Evolutionary conservation across 2,888 invertebrate species (phyloP).

Genomic region (Gisinianus flammeolus): DNA sequence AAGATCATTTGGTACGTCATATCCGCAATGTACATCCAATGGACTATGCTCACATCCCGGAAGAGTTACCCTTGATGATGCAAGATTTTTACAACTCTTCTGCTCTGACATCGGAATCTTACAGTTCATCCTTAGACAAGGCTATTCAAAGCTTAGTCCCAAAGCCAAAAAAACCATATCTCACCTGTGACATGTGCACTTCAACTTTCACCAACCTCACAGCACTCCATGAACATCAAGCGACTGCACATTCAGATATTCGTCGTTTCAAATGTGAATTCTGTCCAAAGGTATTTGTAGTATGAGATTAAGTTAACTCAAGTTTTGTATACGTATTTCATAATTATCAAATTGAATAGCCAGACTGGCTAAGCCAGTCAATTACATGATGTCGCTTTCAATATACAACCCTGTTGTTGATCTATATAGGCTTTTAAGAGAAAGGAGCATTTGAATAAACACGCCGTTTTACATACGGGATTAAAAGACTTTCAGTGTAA

Average conservation of each 20-base stretch:
- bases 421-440: conserved; percentile 45
- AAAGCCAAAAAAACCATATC: conserved; percentile 52
- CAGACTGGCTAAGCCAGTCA: too few relatives aligned
- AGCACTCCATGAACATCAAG: conserved; percentile 52
- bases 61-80: conserved; percentile 15
- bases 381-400: too few relatives aligned
- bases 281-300: conserved; percentile 56
- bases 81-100: neutral
- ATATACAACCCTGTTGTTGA: neutral
- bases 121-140: conserved; percentile 36
- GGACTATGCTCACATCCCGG: conserved; percentile 43
- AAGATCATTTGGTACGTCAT: conserved; percentile 55
- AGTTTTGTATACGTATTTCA: too few relatives aligned
- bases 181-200: conserved; percentile 54
- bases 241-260: conserved; percentile 49
- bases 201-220: conserved; percentile 50
- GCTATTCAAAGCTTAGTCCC: conserved; percentile 47
- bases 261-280: conserved; percentile 52
- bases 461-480: conserved; percentile 53
- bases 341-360: too few relatives aligned
- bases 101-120: neutral
- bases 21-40: conserved; percentile 56
- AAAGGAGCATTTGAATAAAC: conserved; percentile 54
- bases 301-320: neutral
- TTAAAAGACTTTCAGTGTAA: conserved; percentile 50